Evolutionary conservation across 2,113 vertebrate species (phyloP), one percentile per base, ranked within the genome.

Genomic region (Helogale parvula): DNA sequence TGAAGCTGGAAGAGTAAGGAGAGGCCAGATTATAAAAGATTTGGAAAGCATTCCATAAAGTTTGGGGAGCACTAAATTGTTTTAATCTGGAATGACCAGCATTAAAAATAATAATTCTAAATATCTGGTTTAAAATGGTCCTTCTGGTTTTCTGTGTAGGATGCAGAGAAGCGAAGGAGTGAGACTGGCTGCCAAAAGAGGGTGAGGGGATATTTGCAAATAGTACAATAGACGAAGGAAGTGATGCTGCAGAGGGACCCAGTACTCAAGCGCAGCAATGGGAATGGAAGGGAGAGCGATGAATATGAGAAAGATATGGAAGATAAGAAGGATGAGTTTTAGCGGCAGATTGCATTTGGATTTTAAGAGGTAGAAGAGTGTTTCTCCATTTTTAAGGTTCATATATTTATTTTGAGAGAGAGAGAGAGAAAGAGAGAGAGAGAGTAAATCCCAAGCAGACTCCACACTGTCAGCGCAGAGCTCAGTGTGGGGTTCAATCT

Each of bases 311-410:
- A 81, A 88, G 29, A 5, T 35, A 35, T 71, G 52, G 45, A 81
- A 85, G 23, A 21, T 25, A 63, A 7, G 38, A 79, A 92, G 2
- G 9, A 33, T 31, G 27, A 6, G 65, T 74, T 86, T 89, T 84
- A 60, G 23, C 5, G 35, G 54, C 29, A 92, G 54, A 38, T 89
- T 50, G 11, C 21, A 33, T 65, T 15, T 35, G 3, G 5, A 69
- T 11, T 97, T 88, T 88, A 65, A 91, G 33, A 13, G 5, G 2
- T 50, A 93, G 16, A 29, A 77, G 19, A 72, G 3, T 45, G 10
- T 47, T 66, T 88, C 79, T 91, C 69, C 47, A 89, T 76, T 94
- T 91, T 81, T 52, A 92, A 93, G 57, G 21, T 60, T 60, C 19
- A 9, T 60, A 60, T 60, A 60, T 60, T 60, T 60, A 60, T 60